These are phyloP conservation scores for Pseudococcus jackbeardsleyi DNA, from an alignment of 2,888 invertebrate species.

Conservation along the genomic window DNA sequence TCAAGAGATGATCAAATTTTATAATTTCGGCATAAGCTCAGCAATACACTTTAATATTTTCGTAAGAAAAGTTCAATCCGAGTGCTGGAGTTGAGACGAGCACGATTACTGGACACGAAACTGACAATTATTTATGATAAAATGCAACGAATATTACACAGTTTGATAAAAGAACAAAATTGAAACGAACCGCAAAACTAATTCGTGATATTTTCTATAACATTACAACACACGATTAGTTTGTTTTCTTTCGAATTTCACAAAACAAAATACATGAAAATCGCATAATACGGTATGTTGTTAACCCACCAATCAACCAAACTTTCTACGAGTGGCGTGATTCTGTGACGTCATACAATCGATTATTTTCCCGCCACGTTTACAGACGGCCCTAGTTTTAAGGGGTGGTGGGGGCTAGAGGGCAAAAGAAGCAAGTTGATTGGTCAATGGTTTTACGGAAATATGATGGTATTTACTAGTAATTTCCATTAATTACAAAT, in stretches of 20 bases:
- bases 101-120: not conserved
- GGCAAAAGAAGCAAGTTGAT: not conserved
- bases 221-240: constrained; percentile 23
- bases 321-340: constrained; percentile 64
- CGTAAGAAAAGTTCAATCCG: not conserved
- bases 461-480: not conserved
- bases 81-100: not conserved
- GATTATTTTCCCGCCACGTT: constrained; percentile 63
- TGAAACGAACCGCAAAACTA: not conserved
- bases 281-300: constrained; percentile 40
- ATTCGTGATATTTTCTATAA: not conserved
- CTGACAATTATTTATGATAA: not conserved
- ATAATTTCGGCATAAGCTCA: constrained; percentile 38
- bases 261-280: constrained; percentile 26
- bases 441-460: not conserved
- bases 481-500: not conserved
- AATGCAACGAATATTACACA: not conserved
- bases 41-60: not conserved
- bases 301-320: constrained; percentile 58
- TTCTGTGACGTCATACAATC: constrained; percentile 63
- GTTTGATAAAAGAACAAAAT: not conserved
- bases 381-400: not conserved
- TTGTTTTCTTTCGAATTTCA: constrained; percentile 22
- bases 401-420: not conserved
- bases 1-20: not conserved